Percentiles rank a stretch among this genome's conserved stretches.
phyloP scores from a whole-genome alignment of 2,797 vertebrate genomes.

The Gephyroberyx darwinii region DNA sequence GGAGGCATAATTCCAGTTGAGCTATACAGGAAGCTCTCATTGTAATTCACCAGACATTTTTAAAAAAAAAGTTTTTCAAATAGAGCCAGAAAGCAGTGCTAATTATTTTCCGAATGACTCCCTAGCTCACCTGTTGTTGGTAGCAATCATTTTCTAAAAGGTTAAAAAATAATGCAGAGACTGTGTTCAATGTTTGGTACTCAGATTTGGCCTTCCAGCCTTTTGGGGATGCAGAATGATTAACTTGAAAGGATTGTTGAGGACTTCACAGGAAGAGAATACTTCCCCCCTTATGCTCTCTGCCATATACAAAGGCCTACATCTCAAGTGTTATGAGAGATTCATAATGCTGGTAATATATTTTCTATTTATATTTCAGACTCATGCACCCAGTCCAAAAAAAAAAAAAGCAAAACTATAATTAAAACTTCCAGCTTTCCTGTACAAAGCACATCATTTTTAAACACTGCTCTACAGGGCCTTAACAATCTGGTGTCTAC shows the following conservation, averaged over 20 bases:
- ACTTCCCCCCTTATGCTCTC: too few species aligned
- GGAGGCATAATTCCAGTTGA: background rate
- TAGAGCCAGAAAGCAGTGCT: too few species aligned
- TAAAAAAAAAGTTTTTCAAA: too few species aligned
- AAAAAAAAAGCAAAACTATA: too few species aligned
- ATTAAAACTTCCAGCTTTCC: too few species aligned
- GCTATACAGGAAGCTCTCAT: background rate
- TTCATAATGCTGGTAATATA: background rate
- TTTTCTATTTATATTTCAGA: background rate
- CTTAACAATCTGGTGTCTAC: too few species aligned
- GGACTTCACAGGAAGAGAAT: slow-evolving; percentile 29
- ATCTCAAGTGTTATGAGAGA: background rate
- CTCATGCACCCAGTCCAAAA: background rate
- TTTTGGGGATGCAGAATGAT: slow-evolving; percentile 59
- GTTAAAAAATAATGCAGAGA: slow-evolving; percentile 46
- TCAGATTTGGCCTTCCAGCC: slow-evolving; percentile 34
- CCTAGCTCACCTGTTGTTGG: too few species aligned
- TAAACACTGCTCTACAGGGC: too few species aligned
- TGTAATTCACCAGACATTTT: background rate
- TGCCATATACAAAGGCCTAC: slow-evolving; percentile 8
- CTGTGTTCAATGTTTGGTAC: slow-evolving; percentile 17
- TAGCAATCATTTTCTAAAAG: slow-evolving; percentile 12
- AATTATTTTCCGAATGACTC: too few species aligned
- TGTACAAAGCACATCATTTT: too few species aligned
- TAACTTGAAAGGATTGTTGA: slow-evolving; percentile 54